Evolutionary conservation across 2,888 invertebrate genomes (phyloP).

Genomic region (Epinotia bilunana): DNA sequence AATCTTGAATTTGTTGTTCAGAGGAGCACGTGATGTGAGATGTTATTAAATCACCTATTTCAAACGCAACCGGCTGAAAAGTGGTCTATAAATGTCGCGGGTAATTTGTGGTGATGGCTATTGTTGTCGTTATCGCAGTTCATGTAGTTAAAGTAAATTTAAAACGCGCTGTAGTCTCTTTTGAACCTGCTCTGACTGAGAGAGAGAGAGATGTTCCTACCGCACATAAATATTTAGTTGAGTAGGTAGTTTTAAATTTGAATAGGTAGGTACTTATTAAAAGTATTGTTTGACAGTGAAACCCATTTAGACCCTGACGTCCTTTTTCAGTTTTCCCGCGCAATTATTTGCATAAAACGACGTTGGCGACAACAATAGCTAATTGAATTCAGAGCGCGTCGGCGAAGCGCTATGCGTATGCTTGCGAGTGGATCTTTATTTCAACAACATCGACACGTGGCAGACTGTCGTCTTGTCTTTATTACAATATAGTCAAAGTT

Average conservation of each 20-base stretch:
- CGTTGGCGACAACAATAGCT: conserved; percentile 15
- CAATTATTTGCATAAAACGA: conserved; percentile 29
- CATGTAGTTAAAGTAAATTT: conserved; percentile 22
- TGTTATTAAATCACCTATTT: neutral
- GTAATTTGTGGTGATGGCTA: conserved; percentile 16
- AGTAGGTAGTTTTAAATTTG: neutral
- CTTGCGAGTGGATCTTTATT: conserved; percentile 19
- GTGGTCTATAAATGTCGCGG: conserved; percentile 22
- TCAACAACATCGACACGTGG: neutral
- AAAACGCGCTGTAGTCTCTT: neutral
- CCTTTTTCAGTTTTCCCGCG: neutral
- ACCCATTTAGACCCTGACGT: neutral
- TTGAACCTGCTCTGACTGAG: neutral
- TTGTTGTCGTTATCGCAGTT: conserved; percentile 21
- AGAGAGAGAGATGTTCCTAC: neutral
- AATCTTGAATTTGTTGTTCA: conserved; percentile 1
- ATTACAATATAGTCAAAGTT: too few species aligned
- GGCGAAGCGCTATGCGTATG: conserved; percentile 16
- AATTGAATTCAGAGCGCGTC: conserved; percentile 27
- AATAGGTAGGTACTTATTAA: neutral
- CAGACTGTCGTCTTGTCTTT: neutral
- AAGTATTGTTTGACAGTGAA: neutral
- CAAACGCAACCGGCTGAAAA: conserved; percentile 14
- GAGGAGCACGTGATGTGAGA: neutral
- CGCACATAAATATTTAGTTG: neutral